Base-by-base conservation (phyloP, 2,888 invertebrate species). In the Cerceris ruficornis region DNA sequence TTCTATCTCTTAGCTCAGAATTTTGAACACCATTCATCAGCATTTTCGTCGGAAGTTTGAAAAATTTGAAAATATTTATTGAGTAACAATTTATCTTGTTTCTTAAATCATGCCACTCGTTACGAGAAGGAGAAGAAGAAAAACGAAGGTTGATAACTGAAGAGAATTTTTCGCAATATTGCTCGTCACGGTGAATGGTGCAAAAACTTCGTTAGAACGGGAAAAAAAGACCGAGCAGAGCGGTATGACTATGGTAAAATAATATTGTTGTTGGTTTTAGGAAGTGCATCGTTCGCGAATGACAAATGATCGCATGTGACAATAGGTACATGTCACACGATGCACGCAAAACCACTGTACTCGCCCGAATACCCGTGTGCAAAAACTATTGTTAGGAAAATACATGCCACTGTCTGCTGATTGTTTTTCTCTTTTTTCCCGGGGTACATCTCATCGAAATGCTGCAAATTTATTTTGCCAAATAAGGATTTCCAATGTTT, bases 221-320 rank as follows among this genome's bases (percentile, higher is more conserved):
- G 55, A 62, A 57, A 41, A 54, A 28, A 39, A 50, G 14, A 14
- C 9, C 13, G 49, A 67, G 49, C 58, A 62, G 17, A n/a, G 70
- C 65, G 57, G 28, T 28, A 28, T 49, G 57, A 83, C 80, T 82
- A 73, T 61, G 77, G 60, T 70, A 61, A 75, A 84, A 84, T 82
- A 85, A 85, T 82, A 79, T 81, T 83, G 79, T 77, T 81, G 78
- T 81, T 82, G 75, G 71, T 81, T 85, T 84, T 79, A 79, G 79
- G 75, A 75, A 72, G 75, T 72, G 75, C 69, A 62, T 72, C 75
- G 78, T 42, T 49, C 55, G 64, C 74, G 69, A 55, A 79, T 84
- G 84, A 85, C 81, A 79, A 84, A 85, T 81, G 82, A 79, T 78
- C 69, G 28, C 17, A 42, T 59, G 68, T 76, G 80, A 85, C 84